Conservation (phyloP, 2,113 vertebrate species). For the Scophthalmus maximus region DNA sequence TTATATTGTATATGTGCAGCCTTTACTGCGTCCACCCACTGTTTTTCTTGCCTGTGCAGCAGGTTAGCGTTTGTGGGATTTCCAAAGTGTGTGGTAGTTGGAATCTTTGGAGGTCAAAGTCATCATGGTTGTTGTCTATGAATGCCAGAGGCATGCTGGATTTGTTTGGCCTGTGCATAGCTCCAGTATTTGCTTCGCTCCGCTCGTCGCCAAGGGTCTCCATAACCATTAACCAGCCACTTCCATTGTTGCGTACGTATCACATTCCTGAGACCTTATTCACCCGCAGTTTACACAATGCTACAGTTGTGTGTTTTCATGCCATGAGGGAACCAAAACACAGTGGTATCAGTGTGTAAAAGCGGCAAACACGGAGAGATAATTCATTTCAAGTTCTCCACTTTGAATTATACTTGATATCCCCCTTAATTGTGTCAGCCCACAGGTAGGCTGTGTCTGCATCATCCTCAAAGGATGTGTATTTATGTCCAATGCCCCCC, state of each 20-base stretch:
- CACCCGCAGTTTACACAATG: conserved; percentile 59
- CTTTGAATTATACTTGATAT: conserved; percentile 6
- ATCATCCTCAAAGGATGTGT: conserved; percentile 13
- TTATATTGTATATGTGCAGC: conserved; percentile 5
- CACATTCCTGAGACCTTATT: conserved; percentile 76
- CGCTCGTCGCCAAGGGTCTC: conserved; percentile 57
- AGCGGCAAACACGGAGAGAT: conserved; percentile 26
- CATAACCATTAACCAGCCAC: conserved; percentile 78
- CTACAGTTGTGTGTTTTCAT: conserved; percentile 56
- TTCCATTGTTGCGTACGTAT: conserved; percentile 58
- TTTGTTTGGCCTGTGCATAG: conserved; percentile 63
- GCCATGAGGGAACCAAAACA: conserved; percentile 60
- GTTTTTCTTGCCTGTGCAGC: background rate
- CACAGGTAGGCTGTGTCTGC: background rate
- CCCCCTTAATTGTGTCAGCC: background rate
- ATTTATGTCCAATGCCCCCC: background rate
- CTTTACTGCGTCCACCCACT: background rate
- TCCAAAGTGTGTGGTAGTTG: background rate
- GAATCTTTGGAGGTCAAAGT: conserved; percentile 43
- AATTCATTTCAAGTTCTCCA: conserved; percentile 1
- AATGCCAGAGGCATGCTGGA: conserved; percentile 32
- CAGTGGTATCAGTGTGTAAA: conserved; percentile 43
- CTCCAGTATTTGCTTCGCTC: conserved; percentile 68
- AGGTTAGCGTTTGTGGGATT: background rate
- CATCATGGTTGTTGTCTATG: conserved; percentile 20